Conservation (phyloP, 2,888 invertebrate species). For the Corbicula japonica region DNA sequence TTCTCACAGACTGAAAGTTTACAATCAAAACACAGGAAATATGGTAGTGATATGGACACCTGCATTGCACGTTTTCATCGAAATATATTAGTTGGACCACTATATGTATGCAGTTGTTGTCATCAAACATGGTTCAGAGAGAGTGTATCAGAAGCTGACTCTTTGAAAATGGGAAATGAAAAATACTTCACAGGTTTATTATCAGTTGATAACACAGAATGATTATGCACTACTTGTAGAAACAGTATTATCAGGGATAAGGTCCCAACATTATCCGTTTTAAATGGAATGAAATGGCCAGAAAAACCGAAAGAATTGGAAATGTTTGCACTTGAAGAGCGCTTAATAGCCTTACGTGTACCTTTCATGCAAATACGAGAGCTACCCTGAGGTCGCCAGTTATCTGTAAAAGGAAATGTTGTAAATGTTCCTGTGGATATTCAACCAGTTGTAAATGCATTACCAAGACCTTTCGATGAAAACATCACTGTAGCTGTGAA, state of each 20-base stretch:
- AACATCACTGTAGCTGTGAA: constrained; percentile 60
- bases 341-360: constrained; percentile 57
- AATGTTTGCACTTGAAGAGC: constrained; percentile 56
- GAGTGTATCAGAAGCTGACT: constrained; percentile 6
- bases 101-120: constrained; percentile 21
- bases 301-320: constrained; percentile 54
- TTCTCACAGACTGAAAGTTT: background rate
- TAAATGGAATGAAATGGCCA: constrained; percentile 62
- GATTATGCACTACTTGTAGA: constrained; percentile 15
- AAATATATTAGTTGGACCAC: background rate
- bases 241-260: constrained; percentile 18
- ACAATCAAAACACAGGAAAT: constrained; percentile 10
- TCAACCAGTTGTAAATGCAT: constrained; percentile 43
- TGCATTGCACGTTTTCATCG: constrained; percentile 13
- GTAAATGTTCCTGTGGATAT: constrained; percentile 70
- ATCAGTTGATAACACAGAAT: constrained; percentile 21
- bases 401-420: constrained; percentile 63
- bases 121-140: constrained; percentile 21
- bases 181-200: background rate
- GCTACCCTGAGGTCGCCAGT: constrained; percentile 59
- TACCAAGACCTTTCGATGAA: constrained; percentile 49
- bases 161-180: background rate
- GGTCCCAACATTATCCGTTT: constrained; percentile 47
- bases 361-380: constrained; percentile 59
- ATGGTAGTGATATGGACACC: constrained; percentile 1